Evolutionary conservation across 2,113 vertebrate genomes (phyloP).

Genomic region (Sinocyclocheilus anshuiensis): DNA sequence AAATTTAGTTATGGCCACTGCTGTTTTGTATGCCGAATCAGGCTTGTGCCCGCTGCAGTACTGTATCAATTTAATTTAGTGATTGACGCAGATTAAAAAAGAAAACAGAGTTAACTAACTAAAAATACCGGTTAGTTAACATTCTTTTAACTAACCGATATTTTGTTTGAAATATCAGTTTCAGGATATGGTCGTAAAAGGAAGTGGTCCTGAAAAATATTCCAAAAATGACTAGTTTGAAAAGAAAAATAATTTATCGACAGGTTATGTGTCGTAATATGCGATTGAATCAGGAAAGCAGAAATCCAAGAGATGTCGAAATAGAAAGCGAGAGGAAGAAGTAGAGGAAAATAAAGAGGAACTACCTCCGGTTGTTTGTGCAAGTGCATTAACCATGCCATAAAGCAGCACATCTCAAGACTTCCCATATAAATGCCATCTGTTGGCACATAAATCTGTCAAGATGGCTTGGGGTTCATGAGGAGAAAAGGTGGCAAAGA

Average conservation of each 20-base stretch:
- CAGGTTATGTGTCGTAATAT: conserved; percentile 79
- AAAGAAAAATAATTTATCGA: conserved; percentile 60
- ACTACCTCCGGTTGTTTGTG: conserved; percentile 88
- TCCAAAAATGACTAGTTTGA: not conserved
- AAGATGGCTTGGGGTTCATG: conserved; percentile 78
- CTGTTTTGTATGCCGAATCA: conserved; percentile 81
- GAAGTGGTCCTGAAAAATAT: not conserved
- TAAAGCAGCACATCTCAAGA: conserved; percentile 96
- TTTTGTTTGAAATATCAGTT: not conserved
- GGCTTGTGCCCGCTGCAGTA: conserved; percentile 28
- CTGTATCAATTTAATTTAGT: conserved; percentile 15
- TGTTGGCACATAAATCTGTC: conserved; percentile 95
- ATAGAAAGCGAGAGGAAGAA: conserved; percentile 58
- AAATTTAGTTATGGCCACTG: conserved; percentile 81
- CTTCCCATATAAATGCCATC: conserved; percentile 94
- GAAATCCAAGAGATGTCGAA: conserved; percentile 25
- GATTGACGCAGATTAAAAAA: not conserved
- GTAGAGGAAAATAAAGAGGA: conserved; percentile 56
- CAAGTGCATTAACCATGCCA: conserved; percentile 96
- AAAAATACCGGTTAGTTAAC: no score
- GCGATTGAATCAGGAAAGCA: conserved; percentile 75
- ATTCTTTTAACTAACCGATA: not conserved
- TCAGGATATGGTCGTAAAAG: not conserved
- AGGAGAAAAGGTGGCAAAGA: conserved; percentile 75
- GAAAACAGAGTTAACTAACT: not conserved